A percentile compares a stretch with the other conserved stretches of the same genome.
These are phyloP conservation scores for Thrips palmi DNA, from an alignment of 1,140 invertebrate genomes.

Conservation along the genomic window DNA sequence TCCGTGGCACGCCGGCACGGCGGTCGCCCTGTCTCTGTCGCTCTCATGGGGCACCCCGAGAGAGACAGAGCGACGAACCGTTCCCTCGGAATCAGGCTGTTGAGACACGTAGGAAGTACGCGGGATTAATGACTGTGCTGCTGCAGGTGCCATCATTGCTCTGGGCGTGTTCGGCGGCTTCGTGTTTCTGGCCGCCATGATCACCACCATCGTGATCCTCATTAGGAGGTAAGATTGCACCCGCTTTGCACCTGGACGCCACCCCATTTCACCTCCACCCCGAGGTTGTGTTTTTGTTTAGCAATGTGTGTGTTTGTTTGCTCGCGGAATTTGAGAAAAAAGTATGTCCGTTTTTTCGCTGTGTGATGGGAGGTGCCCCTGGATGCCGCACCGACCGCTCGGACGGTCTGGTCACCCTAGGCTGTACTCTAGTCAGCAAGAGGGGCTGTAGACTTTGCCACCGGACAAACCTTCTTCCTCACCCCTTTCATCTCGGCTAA, in stretches of 20 bases:
- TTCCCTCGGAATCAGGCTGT: background rate
- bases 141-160: slow-evolving; percentile 61
- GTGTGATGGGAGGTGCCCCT: background rate
- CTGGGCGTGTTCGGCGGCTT: slow-evolving; percentile 78
- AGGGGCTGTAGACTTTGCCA: too few species aligned
- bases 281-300: background rate
- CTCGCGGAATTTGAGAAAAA: slow-evolving; percentile 1
- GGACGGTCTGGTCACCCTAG: slow-evolving; percentile 9
- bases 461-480: too few species aligned
- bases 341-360: slow-evolving; percentile 3
- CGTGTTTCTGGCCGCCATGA: slow-evolving; percentile 72
- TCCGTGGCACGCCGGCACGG: too few species aligned
- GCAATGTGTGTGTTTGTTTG: background rate
- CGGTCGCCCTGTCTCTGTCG: too few species aligned
- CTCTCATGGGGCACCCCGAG: too few species aligned
- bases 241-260: too few species aligned
- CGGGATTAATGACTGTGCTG: too few species aligned
- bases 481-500: too few species aligned
- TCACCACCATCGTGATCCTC: slow-evolving; percentile 74
- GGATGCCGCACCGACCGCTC: slow-evolving; percentile 9
- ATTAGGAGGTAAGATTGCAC: slow-evolving; percentile 60
- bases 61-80: too few species aligned
- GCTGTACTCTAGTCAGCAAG: too few species aligned
- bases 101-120: too few species aligned
- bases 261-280: slow-evolving; percentile 8